Evolutionary conservation across 1,140 invertebrate genomes (phyloP), one percentile per base, ranked within the genome.

Genomic region (Chlorops oryzae): DNA sequence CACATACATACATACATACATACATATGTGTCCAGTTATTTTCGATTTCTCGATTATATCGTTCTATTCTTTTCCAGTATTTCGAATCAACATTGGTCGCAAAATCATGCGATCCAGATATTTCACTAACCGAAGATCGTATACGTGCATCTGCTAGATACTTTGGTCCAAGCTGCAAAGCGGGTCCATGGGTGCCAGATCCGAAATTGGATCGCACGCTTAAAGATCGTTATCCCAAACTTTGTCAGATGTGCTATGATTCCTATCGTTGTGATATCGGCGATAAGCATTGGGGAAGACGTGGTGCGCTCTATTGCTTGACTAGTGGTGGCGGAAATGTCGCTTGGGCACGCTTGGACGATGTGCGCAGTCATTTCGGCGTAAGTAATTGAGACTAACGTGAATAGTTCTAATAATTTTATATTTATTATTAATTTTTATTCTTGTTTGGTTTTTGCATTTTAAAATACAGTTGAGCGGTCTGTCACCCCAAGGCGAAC

Each of bases 241-340:
- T 91, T 2, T 90, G 87, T 55, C 74, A 76, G 3, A 72, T 84
- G 10, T 91, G 88, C 60, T 77, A 80, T 13, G 76, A 79, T 65
- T 77, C 80, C 0, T 50, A 59, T 5, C 70, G 60, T 17, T 92
- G 87, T 61, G 82, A 81, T 15, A 68, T 73, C 0, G 74, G 73
- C 23, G 91, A 94, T 65, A 83, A 82, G 48, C 92, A 88, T 73
- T 87, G 85, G 76, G 91, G 90, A 2, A 77, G 83, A 42, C 75
- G 82, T 39, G 91, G 91, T 6, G 82, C 88, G 0, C 73, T 93
- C 2, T 73, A 82, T 18, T 96, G 92, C 62, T 70, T 95, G 10
- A 81, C 81, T 13, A 84, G 86, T 53, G 81, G 82, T 17, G 74
- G 75, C 4, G 91, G 88, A 1, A 85, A 92, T 58, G 78, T 92